These are phyloP conservation scores for Masnerella sp. DNA, from an alignment of 2,888 invertebrate species.

Conservation along the genomic window DNA sequence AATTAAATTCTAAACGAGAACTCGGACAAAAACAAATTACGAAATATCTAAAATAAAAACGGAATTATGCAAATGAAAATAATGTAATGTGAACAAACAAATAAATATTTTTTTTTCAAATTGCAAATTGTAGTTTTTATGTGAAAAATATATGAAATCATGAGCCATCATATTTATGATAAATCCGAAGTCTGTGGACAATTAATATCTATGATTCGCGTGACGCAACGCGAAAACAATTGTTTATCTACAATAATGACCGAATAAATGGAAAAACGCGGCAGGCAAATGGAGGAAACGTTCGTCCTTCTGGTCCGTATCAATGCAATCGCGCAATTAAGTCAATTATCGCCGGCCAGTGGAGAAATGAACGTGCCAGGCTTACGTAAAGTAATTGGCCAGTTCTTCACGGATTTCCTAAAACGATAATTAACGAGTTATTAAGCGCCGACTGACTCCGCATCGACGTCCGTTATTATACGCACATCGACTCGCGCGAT, in stretches of 20 bases:
- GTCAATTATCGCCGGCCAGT: constrained; percentile 74
- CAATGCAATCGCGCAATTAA: constrained; percentile 74
- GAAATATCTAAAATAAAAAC: no score
- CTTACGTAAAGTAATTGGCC: constrained; percentile 77
- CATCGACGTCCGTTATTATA: constrained; percentile 66
- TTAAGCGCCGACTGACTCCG: constrained; percentile 73
- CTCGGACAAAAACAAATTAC: no score
- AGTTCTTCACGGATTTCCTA: constrained; percentile 76
- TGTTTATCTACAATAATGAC: constrained; percentile 50
- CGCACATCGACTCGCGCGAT: constrained; percentile 65
- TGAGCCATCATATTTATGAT: no score
- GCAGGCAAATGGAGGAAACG: constrained; percentile 47
- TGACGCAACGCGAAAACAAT: constrained; percentile 40
- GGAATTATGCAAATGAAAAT: no score
- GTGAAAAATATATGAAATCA: no score
- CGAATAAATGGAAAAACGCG: constrained; percentile 48
- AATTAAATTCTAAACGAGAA: no score
- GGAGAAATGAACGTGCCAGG: constrained; percentile 68
- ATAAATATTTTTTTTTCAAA: no score
- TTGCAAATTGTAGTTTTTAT: no score
- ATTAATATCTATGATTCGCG: constrained; percentile 21
- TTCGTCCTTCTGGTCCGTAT: constrained; percentile 48
- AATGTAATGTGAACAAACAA: no score
- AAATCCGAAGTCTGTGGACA: constrained; percentile 6
- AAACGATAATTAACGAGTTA: constrained; percentile 78